Evolutionary conservation across 2,113 vertebrate genomes (phyloP).

Genomic region (Oncorhynchus keta): DNA sequence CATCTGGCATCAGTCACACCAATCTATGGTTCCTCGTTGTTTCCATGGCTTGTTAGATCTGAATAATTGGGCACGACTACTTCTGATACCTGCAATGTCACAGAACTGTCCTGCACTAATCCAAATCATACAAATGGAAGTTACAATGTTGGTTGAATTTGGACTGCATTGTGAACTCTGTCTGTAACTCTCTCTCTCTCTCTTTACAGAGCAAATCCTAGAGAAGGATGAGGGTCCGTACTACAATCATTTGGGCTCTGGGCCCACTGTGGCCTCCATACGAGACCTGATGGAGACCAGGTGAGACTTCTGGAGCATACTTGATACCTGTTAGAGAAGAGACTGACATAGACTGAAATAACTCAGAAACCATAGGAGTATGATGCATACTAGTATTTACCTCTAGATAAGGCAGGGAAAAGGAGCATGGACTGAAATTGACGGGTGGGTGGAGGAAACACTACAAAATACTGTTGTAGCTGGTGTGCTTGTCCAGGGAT

Average conservation of each 20-base stretch:
- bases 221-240: slow-evolving; percentile 98
- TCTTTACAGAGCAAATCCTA: slow-evolving; percentile 84
- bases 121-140: too few species aligned
- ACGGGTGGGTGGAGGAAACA: too few species aligned
- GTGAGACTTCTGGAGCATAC: slow-evolving; percentile 45
- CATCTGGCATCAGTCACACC: neutral
- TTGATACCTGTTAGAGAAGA: neutral
- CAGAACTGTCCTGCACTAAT: too few species aligned
- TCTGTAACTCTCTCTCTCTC: neutral
- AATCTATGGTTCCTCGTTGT: neutral
- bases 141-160: too few species aligned
- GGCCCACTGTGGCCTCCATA: slow-evolving; percentile 90
- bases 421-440: too few species aligned
- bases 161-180: neutral
- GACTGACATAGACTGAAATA: neutral
- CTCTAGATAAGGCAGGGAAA: too few species aligned
- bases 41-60: neutral
- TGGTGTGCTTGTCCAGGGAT: too few species aligned
- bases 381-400: neutral
- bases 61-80: neutral
- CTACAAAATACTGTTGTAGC: too few species aligned
- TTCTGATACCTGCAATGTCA: neutral
- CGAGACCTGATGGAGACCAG: slow-evolving; percentile 91
- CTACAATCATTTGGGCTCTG: slow-evolving; percentile 96
- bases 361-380: neutral